Conservation (phyloP, 2,797 vertebrate genomes). For the Tapirus indicus region DNA sequence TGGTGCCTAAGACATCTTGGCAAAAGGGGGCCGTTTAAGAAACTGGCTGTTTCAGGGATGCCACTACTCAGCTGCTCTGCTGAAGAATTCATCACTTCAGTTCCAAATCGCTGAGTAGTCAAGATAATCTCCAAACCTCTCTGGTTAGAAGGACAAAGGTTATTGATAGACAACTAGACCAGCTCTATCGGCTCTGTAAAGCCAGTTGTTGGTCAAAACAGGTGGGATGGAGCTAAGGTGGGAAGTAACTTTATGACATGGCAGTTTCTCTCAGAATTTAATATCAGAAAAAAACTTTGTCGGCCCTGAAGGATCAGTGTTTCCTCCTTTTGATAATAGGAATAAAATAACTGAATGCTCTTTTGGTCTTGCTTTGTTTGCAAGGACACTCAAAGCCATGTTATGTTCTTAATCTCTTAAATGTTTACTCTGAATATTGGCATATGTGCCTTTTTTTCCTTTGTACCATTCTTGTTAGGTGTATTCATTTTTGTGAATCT, state of each 20-base stretch:
- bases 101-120: neutral
- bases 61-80: neutral
- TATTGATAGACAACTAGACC: neutral
- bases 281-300: neutral
- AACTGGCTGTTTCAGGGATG: neutral
- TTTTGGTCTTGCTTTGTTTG: neutral
- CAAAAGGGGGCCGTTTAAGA: neutral
- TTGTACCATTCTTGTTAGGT: neutral
- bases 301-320: neutral
- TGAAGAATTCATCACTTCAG: neutral
- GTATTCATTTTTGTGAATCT: neutral
- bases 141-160: neutral
- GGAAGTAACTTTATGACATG: neutral
- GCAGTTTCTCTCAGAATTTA: conserved; percentile 1
- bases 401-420: conserved; percentile 28
- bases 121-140: neutral
- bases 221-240: neutral
- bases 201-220: neutral
- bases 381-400: neutral
- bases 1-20: neutral
- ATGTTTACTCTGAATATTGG: neutral
- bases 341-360: neutral
- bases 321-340: neutral
- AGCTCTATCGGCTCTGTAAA: neutral
- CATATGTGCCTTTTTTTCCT: neutral